Evolutionary conservation across 2,888 invertebrate species (phyloP).

Genomic region (Protodeltote pygarga): DNA sequence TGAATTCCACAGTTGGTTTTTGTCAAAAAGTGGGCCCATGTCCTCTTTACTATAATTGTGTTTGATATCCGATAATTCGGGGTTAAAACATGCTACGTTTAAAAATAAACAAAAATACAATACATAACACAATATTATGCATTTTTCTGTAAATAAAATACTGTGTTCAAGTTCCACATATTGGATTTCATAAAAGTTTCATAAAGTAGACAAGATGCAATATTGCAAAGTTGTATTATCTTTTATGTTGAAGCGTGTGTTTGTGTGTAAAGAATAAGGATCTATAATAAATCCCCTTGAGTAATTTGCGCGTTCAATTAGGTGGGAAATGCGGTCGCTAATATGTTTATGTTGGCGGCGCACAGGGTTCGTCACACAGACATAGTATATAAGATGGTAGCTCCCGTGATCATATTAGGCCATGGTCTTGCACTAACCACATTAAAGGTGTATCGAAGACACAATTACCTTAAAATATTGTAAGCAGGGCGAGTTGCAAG

Average conservation of each 20-base stretch:
- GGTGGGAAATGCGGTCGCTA: constrained; percentile 20
- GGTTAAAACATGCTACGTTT: neutral
- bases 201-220: no score
- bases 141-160: constrained; percentile 34
- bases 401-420: neutral
- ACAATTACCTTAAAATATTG: no score
- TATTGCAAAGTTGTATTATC: constrained; percentile 12
- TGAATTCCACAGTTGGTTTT: constrained; percentile 52
- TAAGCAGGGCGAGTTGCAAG: no score
- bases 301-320: constrained; percentile 20
- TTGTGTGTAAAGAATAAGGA: constrained; percentile 35
- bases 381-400: neutral
- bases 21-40: constrained; percentile 21
- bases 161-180: constrained; percentile 12
- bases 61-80: neutral
- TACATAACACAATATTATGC: neutral
- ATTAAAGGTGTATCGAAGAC: no score
- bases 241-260: constrained; percentile 25
- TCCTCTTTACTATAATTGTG: neutral
- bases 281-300: constrained; percentile 29
- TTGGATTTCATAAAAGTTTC: constrained; percentile 22
- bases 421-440: constrained; percentile 1
- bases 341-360: constrained; percentile 26
- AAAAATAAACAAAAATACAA: constrained; percentile 3
- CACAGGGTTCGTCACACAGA: neutral